phyloP scores from a whole-genome alignment of 2,113 vertebrate genomes.

The Abramis brama region DNA sequence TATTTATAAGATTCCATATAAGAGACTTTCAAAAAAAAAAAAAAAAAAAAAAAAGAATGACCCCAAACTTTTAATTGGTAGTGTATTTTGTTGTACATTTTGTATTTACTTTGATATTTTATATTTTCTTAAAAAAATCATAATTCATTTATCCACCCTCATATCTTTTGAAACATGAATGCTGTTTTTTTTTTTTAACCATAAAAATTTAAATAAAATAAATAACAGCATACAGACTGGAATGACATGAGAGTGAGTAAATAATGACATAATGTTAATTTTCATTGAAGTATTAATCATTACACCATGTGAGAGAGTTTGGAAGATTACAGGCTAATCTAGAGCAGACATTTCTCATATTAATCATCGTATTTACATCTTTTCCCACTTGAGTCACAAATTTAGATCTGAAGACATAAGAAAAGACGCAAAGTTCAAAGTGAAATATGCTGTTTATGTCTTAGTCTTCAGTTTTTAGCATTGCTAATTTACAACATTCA shows the following conservation, averaged over 20 bases:
- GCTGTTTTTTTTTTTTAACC: not conserved
- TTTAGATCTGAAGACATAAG: not conserved
- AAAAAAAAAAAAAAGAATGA: not conserved
- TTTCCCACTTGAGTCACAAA: conserved; percentile 3
- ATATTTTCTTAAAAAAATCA: not conserved
- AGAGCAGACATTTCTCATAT: not conserved
- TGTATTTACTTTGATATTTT: not conserved
- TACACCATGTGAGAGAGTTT: not conserved
- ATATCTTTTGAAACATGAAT: not conserved
- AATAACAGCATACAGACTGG: not conserved
- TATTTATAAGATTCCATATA: too few relatives aligned
- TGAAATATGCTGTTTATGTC: not conserved
- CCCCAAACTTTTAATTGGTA: not conserved
- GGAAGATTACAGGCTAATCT: conserved; percentile 34
- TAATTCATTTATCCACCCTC: not conserved
- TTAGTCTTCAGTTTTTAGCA: not conserved
- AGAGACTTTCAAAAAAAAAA: not conserved
- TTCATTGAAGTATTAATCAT: not conserved
- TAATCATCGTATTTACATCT: conserved; percentile 30
- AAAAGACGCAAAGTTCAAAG: not conserved
- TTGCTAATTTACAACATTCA: not conserved
- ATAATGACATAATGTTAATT: not conserved
- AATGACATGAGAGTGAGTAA: not conserved
- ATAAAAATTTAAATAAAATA: not conserved
- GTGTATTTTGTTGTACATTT: not conserved